These are phyloP conservation scores for Rhabdomys dilectus DNA, from an alignment of 2,113 vertebrate genomes.

Conservation along the genomic window DNA sequence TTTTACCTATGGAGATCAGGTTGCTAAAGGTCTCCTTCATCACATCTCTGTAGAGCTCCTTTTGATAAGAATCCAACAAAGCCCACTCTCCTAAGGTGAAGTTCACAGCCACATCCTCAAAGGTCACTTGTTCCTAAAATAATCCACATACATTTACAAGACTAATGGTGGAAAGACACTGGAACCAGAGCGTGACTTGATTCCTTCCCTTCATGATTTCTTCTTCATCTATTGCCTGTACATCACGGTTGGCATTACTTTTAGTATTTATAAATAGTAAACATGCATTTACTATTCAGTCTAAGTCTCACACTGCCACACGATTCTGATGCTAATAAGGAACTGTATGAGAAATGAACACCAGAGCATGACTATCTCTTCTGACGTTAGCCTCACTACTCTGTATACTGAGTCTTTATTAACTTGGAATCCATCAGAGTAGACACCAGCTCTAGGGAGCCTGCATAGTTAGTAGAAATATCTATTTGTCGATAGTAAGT, in stretches of 20 bases:
- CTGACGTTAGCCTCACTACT: not conserved
- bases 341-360: not conserved
- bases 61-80: not conserved
- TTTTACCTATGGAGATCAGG: slow-evolving; percentile 12
- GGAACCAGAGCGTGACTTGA: not conserved
- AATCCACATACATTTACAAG: not conserved
- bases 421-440: not conserved
- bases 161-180: not conserved
- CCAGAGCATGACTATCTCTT: not conserved
- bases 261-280: not conserved
- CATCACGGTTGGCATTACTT: not conserved
- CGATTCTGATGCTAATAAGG: too few species aligned
- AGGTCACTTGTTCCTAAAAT: not conserved
- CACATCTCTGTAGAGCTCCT: slow-evolving; percentile 18
- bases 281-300: not conserved
- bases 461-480: not conserved
- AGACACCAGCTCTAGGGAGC: not conserved
- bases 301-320: not conserved
- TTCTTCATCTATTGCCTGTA: not conserved
- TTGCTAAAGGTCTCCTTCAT: slow-evolving; percentile 4
- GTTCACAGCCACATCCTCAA: slow-evolving; percentile 22
- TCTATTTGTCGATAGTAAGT: not conserved
- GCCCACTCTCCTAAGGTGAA: slow-evolving; percentile 17
- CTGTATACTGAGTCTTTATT: not conserved
- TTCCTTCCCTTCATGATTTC: not conserved